Conservation (phyloP, 2,888 invertebrate species). For the Melolontha melolontha region DNA sequence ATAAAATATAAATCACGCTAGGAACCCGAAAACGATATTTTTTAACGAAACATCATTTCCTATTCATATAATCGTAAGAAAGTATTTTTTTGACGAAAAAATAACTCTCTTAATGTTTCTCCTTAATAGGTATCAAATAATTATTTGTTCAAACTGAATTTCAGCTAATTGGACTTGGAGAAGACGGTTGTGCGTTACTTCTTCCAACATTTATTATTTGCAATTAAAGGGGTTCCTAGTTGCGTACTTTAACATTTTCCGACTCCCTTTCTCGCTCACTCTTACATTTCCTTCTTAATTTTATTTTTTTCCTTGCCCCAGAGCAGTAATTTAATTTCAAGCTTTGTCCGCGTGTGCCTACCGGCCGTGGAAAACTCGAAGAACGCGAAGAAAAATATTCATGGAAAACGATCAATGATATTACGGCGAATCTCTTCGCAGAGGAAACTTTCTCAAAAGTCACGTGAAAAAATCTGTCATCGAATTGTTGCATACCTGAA, state of each 20-base stretch:
- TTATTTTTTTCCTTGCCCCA: conserved; percentile 11
- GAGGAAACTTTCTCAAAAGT: conserved; percentile 10
- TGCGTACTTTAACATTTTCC: conserved; percentile 7
- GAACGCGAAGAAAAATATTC: no score
- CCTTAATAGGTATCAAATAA: conserved; percentile 14
- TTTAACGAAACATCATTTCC: no score
- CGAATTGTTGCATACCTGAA: no score
- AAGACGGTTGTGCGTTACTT: neutral
- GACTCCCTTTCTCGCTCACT: neutral
- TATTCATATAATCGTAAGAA: no score
- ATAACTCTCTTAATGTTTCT: no score
- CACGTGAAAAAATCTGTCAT: conserved; percentile 24
- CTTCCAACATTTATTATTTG: conserved; percentile 20
- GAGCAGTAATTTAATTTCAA: conserved; percentile 22
- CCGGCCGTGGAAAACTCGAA: no score
- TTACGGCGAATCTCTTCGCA: neutral
- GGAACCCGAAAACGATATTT: no score
- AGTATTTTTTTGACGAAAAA: no score
- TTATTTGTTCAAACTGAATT: conserved; percentile 18
- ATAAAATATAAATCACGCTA: no score
- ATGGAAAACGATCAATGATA: conserved; percentile 3
- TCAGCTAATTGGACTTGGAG: conserved; percentile 13
- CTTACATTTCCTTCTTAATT: conserved; percentile 2
- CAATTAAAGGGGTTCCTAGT: conserved; percentile 12
- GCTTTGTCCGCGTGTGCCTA: conserved; percentile 13